These are phyloP conservation scores for Drosophila peninsularis DNA, from an alignment of 2,888 invertebrate genomes.

Conservation along the genomic window DNA sequence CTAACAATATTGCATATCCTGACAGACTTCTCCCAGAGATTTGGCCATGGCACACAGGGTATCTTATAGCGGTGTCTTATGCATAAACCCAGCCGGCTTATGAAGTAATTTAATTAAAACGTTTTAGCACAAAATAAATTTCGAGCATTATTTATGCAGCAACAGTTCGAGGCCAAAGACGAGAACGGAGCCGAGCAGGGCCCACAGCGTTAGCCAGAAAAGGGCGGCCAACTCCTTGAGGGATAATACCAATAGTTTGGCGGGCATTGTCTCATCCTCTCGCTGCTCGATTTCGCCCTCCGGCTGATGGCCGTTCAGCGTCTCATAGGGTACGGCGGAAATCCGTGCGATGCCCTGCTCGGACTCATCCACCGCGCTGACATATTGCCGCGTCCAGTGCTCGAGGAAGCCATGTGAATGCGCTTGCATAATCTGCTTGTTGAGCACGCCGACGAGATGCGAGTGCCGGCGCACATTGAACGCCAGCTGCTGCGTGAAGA, in stretches of 20 bases:
- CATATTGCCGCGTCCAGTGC: conserved; percentile 63
- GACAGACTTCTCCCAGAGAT: not conserved
- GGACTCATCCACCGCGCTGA: conserved; percentile 61
- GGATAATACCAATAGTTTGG: conserved; percentile 51
- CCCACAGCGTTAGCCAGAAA: conserved; percentile 71
- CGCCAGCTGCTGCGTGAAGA: conserved; percentile 73
- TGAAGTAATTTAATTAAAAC: conserved; percentile 74
- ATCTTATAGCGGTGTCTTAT: not conserved
- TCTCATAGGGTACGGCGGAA: conserved; percentile 29
- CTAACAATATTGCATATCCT: not conserved
- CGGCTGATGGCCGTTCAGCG: conserved; percentile 42
- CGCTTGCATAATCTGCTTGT: conserved; percentile 61
- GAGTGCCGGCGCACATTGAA: conserved; percentile 74
- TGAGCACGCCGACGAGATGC: conserved; percentile 61
- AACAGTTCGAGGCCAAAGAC: conserved; percentile 59
- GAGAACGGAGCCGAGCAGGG: conserved; percentile 42
- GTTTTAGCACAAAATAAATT: conserved; percentile 51
- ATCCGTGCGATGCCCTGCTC: conserved; percentile 56
- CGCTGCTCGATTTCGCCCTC: conserved; percentile 16
- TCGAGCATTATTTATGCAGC: conserved; percentile 44
- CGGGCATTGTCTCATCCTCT: conserved; percentile 3
- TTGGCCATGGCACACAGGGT: not conserved
- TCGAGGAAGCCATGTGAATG: conserved; percentile 66
- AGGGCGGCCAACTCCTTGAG: conserved; percentile 66
- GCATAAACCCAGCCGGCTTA: conserved; percentile 33